Evolutionary conservation across 2,797 vertebrate species (phyloP), one percentile per base, ranked within the genome.

Genomic region (Dromococcyx pavoninus): DNA sequence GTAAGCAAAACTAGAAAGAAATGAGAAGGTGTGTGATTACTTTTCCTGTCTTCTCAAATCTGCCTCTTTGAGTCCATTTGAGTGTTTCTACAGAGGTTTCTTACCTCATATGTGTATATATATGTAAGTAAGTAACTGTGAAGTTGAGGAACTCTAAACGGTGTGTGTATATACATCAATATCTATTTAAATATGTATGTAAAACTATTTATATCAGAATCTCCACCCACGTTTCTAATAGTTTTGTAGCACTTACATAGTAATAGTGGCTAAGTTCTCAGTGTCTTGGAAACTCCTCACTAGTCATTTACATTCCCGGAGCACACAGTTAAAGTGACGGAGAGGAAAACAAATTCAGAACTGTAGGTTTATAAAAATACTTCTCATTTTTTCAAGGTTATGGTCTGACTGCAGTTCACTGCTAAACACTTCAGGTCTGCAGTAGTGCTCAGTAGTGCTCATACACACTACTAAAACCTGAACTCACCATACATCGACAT

Each of bases 161-260:
- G 7, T 10, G 4, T 58, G 0, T 62, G 6, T 32, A 18, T 60
- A 13, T 11, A 5, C 33, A 2, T 54, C 5, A 62, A 5, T 23
- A 32, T 28, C 41, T 41, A 7, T 30, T 10, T 24, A 35, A n/a
- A 8, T 72, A 37, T 23, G 39, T 43, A 17, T 17, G 23, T 41
- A 43, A 13, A 21, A 16, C 15, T 24, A 14, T 16, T 43, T 25
- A 18, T 32, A 50, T 70, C 58, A 50, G 18, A 79, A n/a, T 58
- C 8, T 70, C 33, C 7, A 41, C 5, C 18, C 14, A 6, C 1
- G 0, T 79, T 86, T 65, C 54, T 35, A 73, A 27, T 37, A 33
- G 33, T 43, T 82, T 72, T 62, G 32, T 12, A 72, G 13, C n/a
- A n/a, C n/a, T n/a, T n/a, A n/a, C n/a, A n/a, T n/a, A n/a, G n/a